A percentile compares a stretch with the other conserved stretches of the same genome.
Evolutionary conservation across 2,113 vertebrate species (phyloP).

Genomic region (Chelonoidis abingdonii): DNA sequence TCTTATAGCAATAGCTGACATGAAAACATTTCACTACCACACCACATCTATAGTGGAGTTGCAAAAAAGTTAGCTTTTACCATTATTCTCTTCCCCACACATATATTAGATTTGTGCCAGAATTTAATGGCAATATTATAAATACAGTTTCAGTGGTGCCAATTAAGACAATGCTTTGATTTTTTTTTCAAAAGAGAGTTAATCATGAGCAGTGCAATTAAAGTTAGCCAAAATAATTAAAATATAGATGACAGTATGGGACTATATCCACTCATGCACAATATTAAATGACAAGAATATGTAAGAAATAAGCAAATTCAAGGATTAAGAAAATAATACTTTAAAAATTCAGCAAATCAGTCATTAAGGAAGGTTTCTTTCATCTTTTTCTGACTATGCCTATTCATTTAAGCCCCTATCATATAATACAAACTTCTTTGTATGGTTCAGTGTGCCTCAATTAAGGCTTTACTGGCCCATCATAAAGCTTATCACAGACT

Average conservation of each 20-base stretch:
- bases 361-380: slow-evolving; percentile 34
- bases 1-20: slow-evolving; percentile 23
- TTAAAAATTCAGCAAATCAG: not conserved
- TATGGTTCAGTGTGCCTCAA: slow-evolving; percentile 48
- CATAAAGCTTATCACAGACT: slow-evolving; percentile 57
- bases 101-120: not conserved
- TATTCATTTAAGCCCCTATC: slow-evolving; percentile 53
- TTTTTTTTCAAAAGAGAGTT: slow-evolving; percentile 26
- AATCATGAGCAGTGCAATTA: slow-evolving; percentile 23
- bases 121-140: not conserved
- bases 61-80: not conserved
- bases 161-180: not conserved
- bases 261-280: slow-evolving; percentile 6
- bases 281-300: slow-evolving; percentile 18
- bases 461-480: slow-evolving; percentile 65
- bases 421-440: slow-evolving; percentile 22
- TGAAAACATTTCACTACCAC: slow-evolving; percentile 2
- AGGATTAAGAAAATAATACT: slow-evolving; percentile 19
- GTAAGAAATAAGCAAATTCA: slow-evolving; percentile 2
- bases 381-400: slow-evolving; percentile 33
- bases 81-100: not conserved
- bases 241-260: not conserved
- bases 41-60: slow-evolving; percentile 6
- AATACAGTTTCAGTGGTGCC: slow-evolving; percentile 8
- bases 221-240: slow-evolving; percentile 54